Evolutionary conservation across 2,113 vertebrate genomes (phyloP).

Genomic region (Lycocorax pyrrhopterus): DNA sequence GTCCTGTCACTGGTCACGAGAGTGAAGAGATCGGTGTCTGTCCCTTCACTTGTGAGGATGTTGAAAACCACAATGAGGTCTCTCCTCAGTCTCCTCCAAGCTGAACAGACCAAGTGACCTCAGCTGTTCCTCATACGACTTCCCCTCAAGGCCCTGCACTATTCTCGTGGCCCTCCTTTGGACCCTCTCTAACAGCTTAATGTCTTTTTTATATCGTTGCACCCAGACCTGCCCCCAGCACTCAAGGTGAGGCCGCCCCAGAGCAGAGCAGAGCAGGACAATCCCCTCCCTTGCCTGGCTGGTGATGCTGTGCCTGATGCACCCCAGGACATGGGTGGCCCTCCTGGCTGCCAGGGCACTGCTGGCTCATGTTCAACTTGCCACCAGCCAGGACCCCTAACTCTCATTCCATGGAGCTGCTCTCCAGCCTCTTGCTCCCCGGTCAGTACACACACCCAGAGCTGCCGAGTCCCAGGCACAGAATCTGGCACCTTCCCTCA

Average conservation of each 20-base stretch:
- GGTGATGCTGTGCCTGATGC: not conserved
- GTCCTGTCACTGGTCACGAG: too few species aligned
- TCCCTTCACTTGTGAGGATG: not conserved
- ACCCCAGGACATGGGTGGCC: accelerated
- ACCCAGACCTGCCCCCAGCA: too few species aligned
- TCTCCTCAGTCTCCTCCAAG: not conserved
- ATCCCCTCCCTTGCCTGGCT: accelerated
- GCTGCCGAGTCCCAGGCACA: not conserved
- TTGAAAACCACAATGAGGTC: not conserved
- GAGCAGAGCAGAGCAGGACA: not conserved
- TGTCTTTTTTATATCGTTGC: accelerated
- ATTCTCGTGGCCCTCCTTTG: not conserved
- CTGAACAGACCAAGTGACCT: not conserved
- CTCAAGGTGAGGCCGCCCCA: accelerated
- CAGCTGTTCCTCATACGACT: accelerated
- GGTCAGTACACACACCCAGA: accelerated
- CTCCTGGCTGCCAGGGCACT: not conserved
- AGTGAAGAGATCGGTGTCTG: not conserved
- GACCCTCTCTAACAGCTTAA: too few species aligned
- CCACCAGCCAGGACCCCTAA: accelerated
- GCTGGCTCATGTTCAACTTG: accelerated
- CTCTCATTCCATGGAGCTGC: not conserved
- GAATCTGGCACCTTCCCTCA: not conserved
- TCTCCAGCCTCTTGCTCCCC: not conserved
- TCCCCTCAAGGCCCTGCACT: not conserved